Evolutionary conservation across 2,888 invertebrate species (phyloP).

Genomic region (Ormyrus thymus): DNA sequence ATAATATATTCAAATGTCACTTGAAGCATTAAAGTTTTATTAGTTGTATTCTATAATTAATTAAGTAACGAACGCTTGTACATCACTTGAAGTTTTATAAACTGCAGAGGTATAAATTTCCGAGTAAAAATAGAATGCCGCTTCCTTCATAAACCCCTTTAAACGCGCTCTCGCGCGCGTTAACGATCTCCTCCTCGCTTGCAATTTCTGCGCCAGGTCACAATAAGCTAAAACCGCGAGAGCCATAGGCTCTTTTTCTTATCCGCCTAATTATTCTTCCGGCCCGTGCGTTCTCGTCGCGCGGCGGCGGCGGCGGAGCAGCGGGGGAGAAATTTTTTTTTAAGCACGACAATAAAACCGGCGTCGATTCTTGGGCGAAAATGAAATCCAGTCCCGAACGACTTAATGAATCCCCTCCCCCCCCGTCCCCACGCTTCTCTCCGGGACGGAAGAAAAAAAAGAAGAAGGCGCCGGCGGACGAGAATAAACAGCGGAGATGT

Average conservation of each 20-base stretch:
- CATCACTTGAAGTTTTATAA: too few species aligned
- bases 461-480: neutral
- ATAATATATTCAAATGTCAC: too few species aligned
- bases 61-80: too few species aligned
- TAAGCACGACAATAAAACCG: conserved; percentile 27
- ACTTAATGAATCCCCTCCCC: conserved; percentile 44
- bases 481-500: conserved; percentile 45
- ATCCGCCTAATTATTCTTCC: conserved; percentile 22
- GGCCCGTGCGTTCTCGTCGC: neutral
- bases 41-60: too few species aligned
- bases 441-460: conserved; percentile 6
- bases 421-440: too few species aligned
- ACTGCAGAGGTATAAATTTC: too few species aligned
- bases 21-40: too few species aligned
- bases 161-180: neutral
- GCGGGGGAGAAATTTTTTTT: conserved; percentile 23
- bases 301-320: too few species aligned
- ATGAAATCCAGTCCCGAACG: conserved; percentile 45
- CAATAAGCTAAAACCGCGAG: neutral
- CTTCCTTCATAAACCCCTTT: too few species aligned
- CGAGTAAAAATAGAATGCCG: too few species aligned
- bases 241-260: neutral
- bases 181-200: neutral
- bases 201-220: neutral
- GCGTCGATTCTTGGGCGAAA: conserved; percentile 32